phyloP scores from a whole-genome alignment of 35 echinoderm and acorn worm genomes.

The Ophioderma brevispina region DNA sequence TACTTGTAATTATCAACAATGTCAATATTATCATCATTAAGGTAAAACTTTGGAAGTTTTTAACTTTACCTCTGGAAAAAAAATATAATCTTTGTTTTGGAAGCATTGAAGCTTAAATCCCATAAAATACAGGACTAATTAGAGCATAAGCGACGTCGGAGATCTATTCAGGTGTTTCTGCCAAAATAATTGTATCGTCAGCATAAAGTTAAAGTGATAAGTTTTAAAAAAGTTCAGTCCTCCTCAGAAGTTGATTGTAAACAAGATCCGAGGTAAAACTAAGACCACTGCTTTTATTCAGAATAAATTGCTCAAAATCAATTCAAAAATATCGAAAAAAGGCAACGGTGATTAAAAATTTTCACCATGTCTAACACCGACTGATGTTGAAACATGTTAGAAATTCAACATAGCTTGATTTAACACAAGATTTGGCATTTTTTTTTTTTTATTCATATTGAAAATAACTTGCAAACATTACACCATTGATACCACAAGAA shows the following conservation, averaged over 20 bases:
- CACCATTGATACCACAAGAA: constrained; percentile 34
- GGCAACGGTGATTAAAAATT: too few species aligned
- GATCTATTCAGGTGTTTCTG: too few species aligned
- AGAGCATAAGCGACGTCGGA: too few species aligned
- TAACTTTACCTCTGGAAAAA: too few species aligned
- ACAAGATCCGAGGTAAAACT: not conserved
- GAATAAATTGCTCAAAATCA: not conserved
- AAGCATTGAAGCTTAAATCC: too few species aligned
- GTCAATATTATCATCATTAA: not conserved
- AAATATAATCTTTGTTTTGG: too few species aligned
- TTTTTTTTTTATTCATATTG: constrained; percentile 44
- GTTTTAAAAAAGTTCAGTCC: too few species aligned
- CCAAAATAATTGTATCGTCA: too few species aligned
- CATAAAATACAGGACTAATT: too few species aligned
- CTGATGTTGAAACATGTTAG: constrained; percentile 5
- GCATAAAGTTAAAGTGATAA: too few species aligned
- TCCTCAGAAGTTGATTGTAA: too few species aligned
- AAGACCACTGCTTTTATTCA: not conserved
- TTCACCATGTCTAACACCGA: constrained; percentile 31
- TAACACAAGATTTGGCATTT: not conserved
- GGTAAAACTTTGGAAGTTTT: not conserved
- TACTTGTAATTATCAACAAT: not conserved
- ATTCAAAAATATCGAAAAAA: not conserved
- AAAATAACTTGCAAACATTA: constrained; percentile 50
- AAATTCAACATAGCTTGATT: not conserved